Base-by-base conservation (phyloP, 2,797 vertebrate genomes). In the Eleutherodactylus coqui region DNA sequence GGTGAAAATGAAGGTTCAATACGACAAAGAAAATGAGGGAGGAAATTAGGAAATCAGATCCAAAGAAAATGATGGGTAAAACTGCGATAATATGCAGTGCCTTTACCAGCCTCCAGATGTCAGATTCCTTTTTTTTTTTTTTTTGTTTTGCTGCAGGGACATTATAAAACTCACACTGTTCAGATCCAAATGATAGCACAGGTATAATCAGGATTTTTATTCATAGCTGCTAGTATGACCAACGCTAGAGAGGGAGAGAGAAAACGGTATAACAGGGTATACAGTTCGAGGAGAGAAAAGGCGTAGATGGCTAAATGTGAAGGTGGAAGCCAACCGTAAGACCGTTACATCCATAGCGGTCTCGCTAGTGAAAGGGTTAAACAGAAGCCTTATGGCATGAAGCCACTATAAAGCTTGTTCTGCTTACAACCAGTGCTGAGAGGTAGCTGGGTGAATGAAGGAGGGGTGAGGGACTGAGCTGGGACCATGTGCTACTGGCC, bases 401-500 rank as follows among this genome's bases (percentile, higher is more conserved):
- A 80, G 86, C 51, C 53, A 75, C 81, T 72, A 77, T 87, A 79
- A 38, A 87, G 86, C 81, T 84, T 87, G 82, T 84, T 84, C 73
- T 83, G 75, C 64, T 41, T 83, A 53, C 45, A 87, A 53, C 81
- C 81, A 73, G 80, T 72, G 81, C 32, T 87, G 69, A 83, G 82
- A 84, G 86, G 83, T 85, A 2, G 64, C 84, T 88, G 88, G 89
- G 88, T 43, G 58, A 38, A 70, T 78, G 75, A 75, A 58, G 86
- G 84, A 51, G 43, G 88, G 81, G 62, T 79, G 70, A 32, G 55
- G 36, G 21, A 86, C 88, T 81, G 9, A 88, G 89, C 89, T 58
- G 90, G 89, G 88, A 91, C 87, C 93, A 86, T 93, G 93, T 92
- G 94, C 90, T 3, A 72, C 32, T 90, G 88, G 88, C 87, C 90